phyloP scores from a whole-genome alignment of 2,888 invertebrate genomes.

The Macrostomum cliftonense region DNA sequence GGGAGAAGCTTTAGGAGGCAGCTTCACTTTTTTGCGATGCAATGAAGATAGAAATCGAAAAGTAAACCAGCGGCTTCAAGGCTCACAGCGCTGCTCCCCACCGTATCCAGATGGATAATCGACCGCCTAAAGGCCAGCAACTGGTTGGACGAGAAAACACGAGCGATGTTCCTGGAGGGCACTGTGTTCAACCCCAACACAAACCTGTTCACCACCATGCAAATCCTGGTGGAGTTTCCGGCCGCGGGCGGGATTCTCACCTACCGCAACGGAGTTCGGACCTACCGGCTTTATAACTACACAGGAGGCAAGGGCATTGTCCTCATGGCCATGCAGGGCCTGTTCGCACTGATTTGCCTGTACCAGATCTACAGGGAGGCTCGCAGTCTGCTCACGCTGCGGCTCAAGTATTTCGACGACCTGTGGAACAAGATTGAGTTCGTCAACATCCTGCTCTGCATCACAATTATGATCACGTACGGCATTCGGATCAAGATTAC shows the following conservation, averaged over 20 bases:
- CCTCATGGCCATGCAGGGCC: slow-evolving; percentile 5
- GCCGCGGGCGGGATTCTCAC: slow-evolving; percentile 21
- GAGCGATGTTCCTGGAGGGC: slow-evolving; percentile 23
- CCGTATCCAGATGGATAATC: slow-evolving; percentile 15
- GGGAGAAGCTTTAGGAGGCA: too few species aligned
- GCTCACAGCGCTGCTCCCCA: too few species aligned
- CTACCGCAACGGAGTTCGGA: slow-evolving; percentile 11
- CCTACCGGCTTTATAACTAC: slow-evolving; percentile 7
- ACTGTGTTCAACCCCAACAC: slow-evolving; percentile 21
- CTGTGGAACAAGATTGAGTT: slow-evolving; percentile 5
- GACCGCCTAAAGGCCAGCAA: slow-evolving; percentile 15
- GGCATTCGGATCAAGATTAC: slow-evolving; percentile 3
- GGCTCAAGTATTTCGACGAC: background rate
- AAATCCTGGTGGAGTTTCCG: slow-evolving; percentile 22
- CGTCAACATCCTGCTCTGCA: slow-evolving; percentile 1
- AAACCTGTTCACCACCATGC: slow-evolving; percentile 21
- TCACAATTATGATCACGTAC: slow-evolving; percentile 1
- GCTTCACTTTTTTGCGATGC: too few species aligned
- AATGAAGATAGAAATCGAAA: too few species aligned
- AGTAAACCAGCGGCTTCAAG: too few species aligned
- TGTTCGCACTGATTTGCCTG: slow-evolving; percentile 1
- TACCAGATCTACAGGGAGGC: slow-evolving; percentile 4
- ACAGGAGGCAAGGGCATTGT: slow-evolving; percentile 4
- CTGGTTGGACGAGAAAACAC: slow-evolving; percentile 22
- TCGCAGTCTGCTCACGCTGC: background rate